These are phyloP conservation scores for Poecilus cupreus DNA, from an alignment of 2,888 invertebrate genomes.

Conservation along the genomic window DNA sequence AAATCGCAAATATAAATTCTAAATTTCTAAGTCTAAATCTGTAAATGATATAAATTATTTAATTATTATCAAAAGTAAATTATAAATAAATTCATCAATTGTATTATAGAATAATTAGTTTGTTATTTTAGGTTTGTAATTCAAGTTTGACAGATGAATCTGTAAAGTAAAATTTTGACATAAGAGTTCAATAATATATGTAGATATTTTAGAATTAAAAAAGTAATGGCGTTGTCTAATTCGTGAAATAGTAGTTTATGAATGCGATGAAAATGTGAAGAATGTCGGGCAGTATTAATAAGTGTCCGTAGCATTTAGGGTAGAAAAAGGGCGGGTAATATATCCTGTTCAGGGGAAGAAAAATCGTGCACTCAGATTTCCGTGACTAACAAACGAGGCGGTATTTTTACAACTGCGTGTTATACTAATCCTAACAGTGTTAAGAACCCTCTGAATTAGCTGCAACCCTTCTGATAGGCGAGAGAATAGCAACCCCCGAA, in stretches of 20 bases:
- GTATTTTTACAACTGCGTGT: slow-evolving; percentile 52
- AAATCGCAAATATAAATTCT: too few species aligned
- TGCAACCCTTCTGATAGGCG: slow-evolving; percentile 55
- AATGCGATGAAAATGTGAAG: not conserved
- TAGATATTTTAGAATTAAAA: too few species aligned
- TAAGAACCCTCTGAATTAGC: slow-evolving; percentile 52
- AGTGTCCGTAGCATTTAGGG: not conserved
- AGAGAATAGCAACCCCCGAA: slow-evolving; percentile 49
- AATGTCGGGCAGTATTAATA: not conserved
- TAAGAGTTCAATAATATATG: too few species aligned
- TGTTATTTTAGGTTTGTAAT: too few species aligned
- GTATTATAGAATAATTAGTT: too few species aligned
- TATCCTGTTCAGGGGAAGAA: slow-evolving; percentile 25
- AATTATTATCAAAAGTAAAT: too few species aligned
- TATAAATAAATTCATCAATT: too few species aligned
- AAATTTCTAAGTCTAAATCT: too few species aligned
- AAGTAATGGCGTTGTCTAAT: too few species aligned
- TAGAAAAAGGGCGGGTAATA: not conserved
- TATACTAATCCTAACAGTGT: slow-evolving; percentile 52
- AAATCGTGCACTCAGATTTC: slow-evolving; percentile 29
- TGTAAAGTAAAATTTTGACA: too few species aligned
- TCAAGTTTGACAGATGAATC: too few species aligned
- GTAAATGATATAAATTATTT: too few species aligned
- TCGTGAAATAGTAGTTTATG: not conserved
- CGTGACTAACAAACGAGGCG: slow-evolving; percentile 29